Conservation (phyloP, 2,888 invertebrate genomes). For the Meteorus cinctellus region DNA sequence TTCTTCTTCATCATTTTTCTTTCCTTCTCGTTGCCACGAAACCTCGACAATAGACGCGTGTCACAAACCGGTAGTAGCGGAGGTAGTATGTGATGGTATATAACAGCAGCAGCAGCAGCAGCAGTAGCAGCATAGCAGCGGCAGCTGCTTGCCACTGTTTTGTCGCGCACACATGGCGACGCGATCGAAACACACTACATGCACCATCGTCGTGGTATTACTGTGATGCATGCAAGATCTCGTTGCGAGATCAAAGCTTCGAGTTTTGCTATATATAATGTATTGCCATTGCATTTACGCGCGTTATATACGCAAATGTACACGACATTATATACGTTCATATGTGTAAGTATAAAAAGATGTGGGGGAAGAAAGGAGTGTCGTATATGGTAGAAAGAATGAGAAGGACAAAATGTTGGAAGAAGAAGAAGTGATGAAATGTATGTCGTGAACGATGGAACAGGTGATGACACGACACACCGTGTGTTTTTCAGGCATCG, state of each 20-base stretch:
- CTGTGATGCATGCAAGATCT: slow-evolving; percentile 53
- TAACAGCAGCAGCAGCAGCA: slow-evolving; percentile 63
- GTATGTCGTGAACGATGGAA: slow-evolving; percentile 42
- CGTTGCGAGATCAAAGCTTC: slow-evolving; percentile 58
- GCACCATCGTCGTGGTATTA: slow-evolving; percentile 19
- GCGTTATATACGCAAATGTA: slow-evolving; percentile 28
- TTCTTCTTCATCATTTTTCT: slow-evolving; percentile 66
- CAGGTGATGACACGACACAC: slow-evolving; percentile 41
- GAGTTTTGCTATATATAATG: slow-evolving; percentile 35
- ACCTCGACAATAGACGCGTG: slow-evolving; percentile 73
- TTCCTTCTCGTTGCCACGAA: slow-evolving; percentile 71
- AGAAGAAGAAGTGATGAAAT: slow-evolving; percentile 28
- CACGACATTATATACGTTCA: neutral
- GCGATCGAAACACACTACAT: slow-evolving; percentile 46
- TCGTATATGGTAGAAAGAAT: neutral
- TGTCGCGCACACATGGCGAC: slow-evolving; percentile 68
- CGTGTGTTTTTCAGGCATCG: slow-evolving; percentile 13
- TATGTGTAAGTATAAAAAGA: slow-evolving; percentile 1
- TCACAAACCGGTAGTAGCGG: slow-evolving; percentile 59
- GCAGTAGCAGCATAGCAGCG: slow-evolving; percentile 60
- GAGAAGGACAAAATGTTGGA: slow-evolving; percentile 1
- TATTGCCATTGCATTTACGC: slow-evolving; percentile 37
- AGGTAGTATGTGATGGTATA: slow-evolving; percentile 28
- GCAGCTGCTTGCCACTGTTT: slow-evolving; percentile 70
- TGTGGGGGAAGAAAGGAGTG: neutral